Conservation (phyloP, 2,888 invertebrate genomes). For the Limnephilus auricula region DNA sequence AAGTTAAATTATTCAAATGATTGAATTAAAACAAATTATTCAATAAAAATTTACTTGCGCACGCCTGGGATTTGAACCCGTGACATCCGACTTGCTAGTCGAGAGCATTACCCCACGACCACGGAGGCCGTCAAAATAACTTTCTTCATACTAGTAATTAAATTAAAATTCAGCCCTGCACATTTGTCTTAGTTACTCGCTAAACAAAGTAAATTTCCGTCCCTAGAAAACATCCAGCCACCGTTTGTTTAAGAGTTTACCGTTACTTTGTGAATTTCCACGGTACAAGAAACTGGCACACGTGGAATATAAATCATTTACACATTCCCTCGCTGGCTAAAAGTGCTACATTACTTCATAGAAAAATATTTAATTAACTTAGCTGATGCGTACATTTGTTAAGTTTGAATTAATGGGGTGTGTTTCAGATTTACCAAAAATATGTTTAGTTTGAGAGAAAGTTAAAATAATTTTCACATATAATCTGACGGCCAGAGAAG, state of each 20-base stretch:
- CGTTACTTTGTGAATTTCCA: not conserved
- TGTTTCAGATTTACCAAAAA: not conserved
- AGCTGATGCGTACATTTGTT: not conserved
- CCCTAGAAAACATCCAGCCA: not conserved
- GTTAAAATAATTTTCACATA: no score
- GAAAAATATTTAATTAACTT: not conserved
- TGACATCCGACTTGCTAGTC: no score
- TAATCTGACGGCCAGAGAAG: no score
- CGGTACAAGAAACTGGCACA: not conserved
- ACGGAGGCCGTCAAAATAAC: not conserved
- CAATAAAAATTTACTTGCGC: no score
- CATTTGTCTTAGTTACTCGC: not conserved
- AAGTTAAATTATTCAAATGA: no score
- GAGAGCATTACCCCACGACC: no score
- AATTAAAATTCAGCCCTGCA: not conserved
- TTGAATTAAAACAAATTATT: no score
- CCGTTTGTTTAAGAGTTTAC: not conserved
- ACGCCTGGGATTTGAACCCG: no score
- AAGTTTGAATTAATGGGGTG: not conserved
- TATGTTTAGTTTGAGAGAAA: no score
- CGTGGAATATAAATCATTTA: not conserved
- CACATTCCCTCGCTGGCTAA: not conserved
- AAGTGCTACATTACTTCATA: not conserved
- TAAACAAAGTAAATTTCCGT: not conserved
- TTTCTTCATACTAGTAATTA: not conserved